Evolutionary conservation across 2,797 vertebrate species (phyloP).

Genomic region (Sciurus vulgaris): DNA sequence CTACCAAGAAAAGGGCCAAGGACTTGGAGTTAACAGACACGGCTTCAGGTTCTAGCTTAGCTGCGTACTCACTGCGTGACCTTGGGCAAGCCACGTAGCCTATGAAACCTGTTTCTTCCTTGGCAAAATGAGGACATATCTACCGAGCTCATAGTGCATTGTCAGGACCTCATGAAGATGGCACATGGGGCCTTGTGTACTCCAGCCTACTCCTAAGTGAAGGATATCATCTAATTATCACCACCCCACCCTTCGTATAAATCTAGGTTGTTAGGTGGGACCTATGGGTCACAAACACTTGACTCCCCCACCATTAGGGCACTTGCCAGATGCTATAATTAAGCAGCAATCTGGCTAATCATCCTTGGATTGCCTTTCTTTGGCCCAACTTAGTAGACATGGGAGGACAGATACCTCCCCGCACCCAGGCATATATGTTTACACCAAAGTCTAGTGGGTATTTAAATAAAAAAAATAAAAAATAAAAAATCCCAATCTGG

Average conservation of each 20-base stretch:
- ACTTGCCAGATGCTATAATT: slow-evolving; percentile 11
- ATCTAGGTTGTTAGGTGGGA: slow-evolving; percentile 4
- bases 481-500: background rate
- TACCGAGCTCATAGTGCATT: background rate
- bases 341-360: background rate
- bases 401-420: background rate
- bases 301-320: background rate
- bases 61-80: background rate
- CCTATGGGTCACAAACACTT: slow-evolving; percentile 47
- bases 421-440: background rate
- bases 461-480: background rate
- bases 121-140: background rate
- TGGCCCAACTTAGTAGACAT: background rate
- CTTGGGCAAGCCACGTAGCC: background rate
- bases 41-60: background rate
- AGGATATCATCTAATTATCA: background rate
- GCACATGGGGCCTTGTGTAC: background rate
- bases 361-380: background rate
- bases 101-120: background rate
- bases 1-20: background rate
- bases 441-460: background rate
- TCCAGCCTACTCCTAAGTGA: background rate
- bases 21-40: background rate
- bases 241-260: background rate
- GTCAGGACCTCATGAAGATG: background rate